phyloP scores from a whole-genome alignment of 2,888 invertebrate genomes.

The Acanthoscelides obtectus region DNA sequence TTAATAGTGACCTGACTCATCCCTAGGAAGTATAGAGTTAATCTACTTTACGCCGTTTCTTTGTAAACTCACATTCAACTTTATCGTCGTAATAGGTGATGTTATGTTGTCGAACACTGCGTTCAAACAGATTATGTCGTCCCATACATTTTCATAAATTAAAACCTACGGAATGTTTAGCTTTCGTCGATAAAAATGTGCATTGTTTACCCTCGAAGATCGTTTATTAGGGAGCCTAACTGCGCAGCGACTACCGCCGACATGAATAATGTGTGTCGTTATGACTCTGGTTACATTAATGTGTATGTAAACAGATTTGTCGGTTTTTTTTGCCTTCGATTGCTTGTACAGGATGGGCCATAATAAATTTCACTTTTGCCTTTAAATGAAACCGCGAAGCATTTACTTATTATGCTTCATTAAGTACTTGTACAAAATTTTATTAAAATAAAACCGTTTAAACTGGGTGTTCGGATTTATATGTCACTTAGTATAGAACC shows the following conservation, averaged over 20 bases:
- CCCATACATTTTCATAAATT: not conserved
- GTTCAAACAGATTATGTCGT: not conserved
- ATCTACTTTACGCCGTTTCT: no score
- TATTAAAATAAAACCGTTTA: no score
- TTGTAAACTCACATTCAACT: no score
- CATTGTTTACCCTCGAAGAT: not conserved
- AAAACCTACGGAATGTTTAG: not conserved
- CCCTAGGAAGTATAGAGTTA: no score
- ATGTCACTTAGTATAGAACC: no score
- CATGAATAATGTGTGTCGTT: not conserved
- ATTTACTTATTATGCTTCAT: no score
- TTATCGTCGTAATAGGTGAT: not conserved
- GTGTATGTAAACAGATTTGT: not conserved
- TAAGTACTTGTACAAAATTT: no score
- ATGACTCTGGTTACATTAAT: not conserved
- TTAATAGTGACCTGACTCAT: no score
- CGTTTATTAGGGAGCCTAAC: not conserved
- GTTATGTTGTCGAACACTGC: not conserved
- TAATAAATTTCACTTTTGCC: no score
- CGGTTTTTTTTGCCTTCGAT: not conserved
- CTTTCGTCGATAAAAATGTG: not conserved
- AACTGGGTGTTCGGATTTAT: no score
- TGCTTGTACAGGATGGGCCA: no score
- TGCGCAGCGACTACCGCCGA: not conserved
- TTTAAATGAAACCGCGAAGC: no score